Evolutionary conservation across 1,140 invertebrate species (phyloP), one percentile per base, ranked within the genome.

Genomic region (Matsumurasca onukii): DNA sequence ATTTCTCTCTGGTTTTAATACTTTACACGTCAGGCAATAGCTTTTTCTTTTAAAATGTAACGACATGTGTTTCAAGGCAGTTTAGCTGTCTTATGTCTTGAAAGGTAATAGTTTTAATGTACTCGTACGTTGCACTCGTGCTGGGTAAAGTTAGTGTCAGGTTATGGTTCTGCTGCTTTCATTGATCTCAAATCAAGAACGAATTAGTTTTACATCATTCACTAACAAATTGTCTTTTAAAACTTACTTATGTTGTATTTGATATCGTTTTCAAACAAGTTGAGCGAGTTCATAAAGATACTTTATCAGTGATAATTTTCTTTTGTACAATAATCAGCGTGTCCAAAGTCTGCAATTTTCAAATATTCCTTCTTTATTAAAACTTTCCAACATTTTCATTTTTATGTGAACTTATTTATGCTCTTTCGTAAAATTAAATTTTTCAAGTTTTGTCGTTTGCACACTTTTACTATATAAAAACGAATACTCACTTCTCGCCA

Each of bases 401-500:
- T n/a, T n/a, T n/a, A n/a, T n/a, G n/a, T n/a, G n/a, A n/a, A n/a
- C n/a, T n/a, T n/a, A n/a, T n/a, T n/a, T n/a, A n/a, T n/a, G n/a
- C n/a, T n/a, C n/a, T n/a, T n/a, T n/a, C n/a, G n/a, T 45, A n/a
- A 45, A 45, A n/a, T 45, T 45, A 45, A n/a, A 51, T 2, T 3
- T 51, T 51, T 22, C 3, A 51, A 3, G 2, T 22, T 51, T 51
- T 3, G 49, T 2, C 2, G 3, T 51, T 3, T 2, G 20, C 3
- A 51, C 2, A 51, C 15, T 3, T 51, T 3, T 3, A 3, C 3
- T 2, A 51, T 22, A 51, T 2, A 51, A 3, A 51, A 2, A 15
- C 3, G 2, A 3, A 22, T 3, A 74, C 79, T 80, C 80, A 88
- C 86, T 82, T 90, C 79, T 95, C 91, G 72, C 90, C 88, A 82